Conservation (phyloP, 2,113 vertebrate genomes). For the Malaclemys terrapin region DNA sequence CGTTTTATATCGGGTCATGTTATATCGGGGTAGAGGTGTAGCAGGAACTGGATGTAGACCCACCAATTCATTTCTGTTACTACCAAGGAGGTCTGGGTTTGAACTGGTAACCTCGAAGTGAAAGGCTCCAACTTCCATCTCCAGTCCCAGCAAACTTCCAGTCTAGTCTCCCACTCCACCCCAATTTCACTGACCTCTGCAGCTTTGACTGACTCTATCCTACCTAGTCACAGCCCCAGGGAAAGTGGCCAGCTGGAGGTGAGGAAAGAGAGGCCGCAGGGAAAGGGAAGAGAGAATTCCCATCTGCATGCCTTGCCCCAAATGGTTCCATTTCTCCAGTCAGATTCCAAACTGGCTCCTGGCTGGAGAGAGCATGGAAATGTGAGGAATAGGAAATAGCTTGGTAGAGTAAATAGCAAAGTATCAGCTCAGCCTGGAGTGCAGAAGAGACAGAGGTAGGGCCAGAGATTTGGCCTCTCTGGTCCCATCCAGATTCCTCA, state of each 20-base stretch:
- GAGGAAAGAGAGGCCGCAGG: background rate
- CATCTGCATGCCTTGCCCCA: conserved; percentile 15
- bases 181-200: accelerated
- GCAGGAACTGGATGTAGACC: background rate
- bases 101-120: background rate
- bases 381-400: background rate
- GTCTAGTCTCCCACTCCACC: background rate
- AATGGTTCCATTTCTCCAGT: background rate
- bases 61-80: background rate
- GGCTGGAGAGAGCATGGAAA: background rate
- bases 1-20: too few relatives aligned
- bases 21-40: too few relatives aligned
- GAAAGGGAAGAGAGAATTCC: background rate
- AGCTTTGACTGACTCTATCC: background rate
- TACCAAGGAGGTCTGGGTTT: background rate
- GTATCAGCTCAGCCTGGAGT: background rate
- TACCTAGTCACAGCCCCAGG: background rate
- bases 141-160: background rate
- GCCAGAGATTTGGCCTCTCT: background rate
- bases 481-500: accelerated
- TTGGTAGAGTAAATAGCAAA: background rate
- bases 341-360: background rate
- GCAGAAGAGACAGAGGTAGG: background rate
- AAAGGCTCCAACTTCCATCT: background rate
- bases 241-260: accelerated